phyloP scores from a whole-genome alignment of 2,113 vertebrate species.

The Pelecanoides urinatrix region DNA sequence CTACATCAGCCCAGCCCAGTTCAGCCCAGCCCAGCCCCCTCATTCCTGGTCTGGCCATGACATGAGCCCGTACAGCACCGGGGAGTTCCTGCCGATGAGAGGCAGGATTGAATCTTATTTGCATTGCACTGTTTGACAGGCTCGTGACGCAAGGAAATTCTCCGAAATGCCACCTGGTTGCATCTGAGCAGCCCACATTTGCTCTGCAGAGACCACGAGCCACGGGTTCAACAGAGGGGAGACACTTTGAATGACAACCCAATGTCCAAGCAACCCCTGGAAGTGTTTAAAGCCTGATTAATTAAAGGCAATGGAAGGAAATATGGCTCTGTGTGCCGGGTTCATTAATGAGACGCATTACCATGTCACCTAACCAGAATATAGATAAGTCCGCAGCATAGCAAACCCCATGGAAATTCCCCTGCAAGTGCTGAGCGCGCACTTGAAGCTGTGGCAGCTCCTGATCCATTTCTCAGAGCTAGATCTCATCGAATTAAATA shows the following conservation, averaged over 20 bases:
- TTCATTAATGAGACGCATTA: neutral
- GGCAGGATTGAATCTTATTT: neutral
- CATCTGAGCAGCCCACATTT: neutral
- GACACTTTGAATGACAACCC: neutral
- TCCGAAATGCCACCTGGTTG: neutral
- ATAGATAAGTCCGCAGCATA: accelerated
- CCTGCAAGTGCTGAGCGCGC: accelerated
- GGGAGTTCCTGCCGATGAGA: neutral
- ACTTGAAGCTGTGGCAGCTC: neutral
- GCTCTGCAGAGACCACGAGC: neutral
- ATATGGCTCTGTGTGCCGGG: neutral
- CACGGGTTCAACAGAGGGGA: neutral
- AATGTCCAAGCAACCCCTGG: neutral
- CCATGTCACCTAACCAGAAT: neutral
- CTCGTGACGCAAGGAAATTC: neutral
- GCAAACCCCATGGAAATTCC: neutral
- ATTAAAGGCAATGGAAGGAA: neutral
- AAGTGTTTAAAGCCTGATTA: neutral
- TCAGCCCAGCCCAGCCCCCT: neutral
- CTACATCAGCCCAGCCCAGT: neutral
- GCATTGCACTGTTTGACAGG: neutral
- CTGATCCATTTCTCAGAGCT: neutral
- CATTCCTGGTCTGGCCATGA: accelerated
- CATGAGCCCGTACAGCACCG: accelerated
- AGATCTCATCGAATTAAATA: neutral